These are phyloP conservation scores for Rhogogaster chlorosoma DNA, from an alignment of 2,888 invertebrate species.

Conservation along the genomic window DNA sequence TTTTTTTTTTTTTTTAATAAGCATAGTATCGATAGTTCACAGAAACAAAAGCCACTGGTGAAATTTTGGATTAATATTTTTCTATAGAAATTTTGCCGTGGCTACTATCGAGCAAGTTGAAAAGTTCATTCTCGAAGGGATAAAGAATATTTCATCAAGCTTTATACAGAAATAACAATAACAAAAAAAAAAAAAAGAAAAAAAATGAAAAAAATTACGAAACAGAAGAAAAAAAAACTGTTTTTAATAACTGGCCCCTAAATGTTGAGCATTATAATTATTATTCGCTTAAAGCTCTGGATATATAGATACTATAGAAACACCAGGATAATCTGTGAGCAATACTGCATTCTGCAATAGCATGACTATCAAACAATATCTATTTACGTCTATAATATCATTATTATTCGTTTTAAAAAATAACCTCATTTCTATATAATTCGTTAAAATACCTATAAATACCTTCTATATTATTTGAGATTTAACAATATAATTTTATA, in stretches of 20 bases:
- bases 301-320: slow-evolving; percentile 55
- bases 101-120: not conserved
- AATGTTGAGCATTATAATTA: slow-evolving; percentile 48
- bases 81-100: not conserved
- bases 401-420: slow-evolving; percentile 38
- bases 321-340: slow-evolving; percentile 15
- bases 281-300: slow-evolving; percentile 54
- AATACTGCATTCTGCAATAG: slow-evolving; percentile 36
- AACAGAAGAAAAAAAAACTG: not conserved
- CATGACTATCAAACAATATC: slow-evolving; percentile 1
- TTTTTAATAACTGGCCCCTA: slow-evolving; percentile 48
- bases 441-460: slow-evolving; percentile 59
- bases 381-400: not conserved
- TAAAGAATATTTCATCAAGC: not conserved
- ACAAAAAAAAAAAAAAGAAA: not conserved
- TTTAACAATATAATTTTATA: slow-evolving; percentile 54
- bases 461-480: slow-evolving; percentile 55
- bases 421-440: slow-evolving; percentile 50
- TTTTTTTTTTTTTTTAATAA: not conserved
- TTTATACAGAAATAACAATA: slow-evolving; percentile 1
- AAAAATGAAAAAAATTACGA: not conserved
- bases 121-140: not conserved
- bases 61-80: not conserved
- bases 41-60: not conserved
- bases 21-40: not conserved